Percentiles rank a stretch among this genome's conserved stretches.
phyloP scores from a whole-genome alignment of 2,797 vertebrate genomes.

The Apogon talboti region DNA sequence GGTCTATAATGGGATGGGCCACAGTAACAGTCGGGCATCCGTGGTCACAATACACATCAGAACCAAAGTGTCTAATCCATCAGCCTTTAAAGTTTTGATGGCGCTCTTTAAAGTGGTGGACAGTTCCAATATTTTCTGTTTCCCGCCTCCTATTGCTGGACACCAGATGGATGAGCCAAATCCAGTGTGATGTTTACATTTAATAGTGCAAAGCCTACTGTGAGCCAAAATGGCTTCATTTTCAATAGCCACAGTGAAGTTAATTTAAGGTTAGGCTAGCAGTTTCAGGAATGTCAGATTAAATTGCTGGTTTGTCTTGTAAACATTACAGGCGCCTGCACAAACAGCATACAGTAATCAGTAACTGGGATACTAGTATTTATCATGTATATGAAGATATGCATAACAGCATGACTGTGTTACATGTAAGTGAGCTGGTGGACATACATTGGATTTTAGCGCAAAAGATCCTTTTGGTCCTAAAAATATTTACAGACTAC shows the following conservation, averaged over 20 bases:
- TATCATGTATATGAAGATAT: not conserved
- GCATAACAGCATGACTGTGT: no score
- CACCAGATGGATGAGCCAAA: no score
- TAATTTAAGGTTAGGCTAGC: slow-evolving; percentile 20
- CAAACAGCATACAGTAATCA: slow-evolving; percentile 7
- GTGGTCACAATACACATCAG: no score
- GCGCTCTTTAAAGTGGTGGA: no score
- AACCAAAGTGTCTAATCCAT: no score
- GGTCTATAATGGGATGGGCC: no score
- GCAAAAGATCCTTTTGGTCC: not conserved
- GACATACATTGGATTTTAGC: not conserved
- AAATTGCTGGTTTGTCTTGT: slow-evolving; percentile 16
- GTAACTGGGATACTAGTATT: slow-evolving; percentile 3
- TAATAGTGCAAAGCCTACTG: slow-evolving; percentile 7
- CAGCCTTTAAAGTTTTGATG: no score
- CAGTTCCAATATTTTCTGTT: no score
- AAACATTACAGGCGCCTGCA: slow-evolving; percentile 15
- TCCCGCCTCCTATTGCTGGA: no score
- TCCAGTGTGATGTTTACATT: slow-evolving; percentile 1
- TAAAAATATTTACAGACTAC: slow-evolving; percentile 15
- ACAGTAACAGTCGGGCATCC: no score
- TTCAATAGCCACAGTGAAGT: slow-evolving; percentile 14
- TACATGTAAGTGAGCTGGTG: no score
- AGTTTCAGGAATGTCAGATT: slow-evolving; percentile 12
- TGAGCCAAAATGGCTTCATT: slow-evolving; percentile 14